Evolutionary conservation across 2,113 vertebrate genomes (phyloP).

Genomic region (Ranitomeya variabilis): DNA sequence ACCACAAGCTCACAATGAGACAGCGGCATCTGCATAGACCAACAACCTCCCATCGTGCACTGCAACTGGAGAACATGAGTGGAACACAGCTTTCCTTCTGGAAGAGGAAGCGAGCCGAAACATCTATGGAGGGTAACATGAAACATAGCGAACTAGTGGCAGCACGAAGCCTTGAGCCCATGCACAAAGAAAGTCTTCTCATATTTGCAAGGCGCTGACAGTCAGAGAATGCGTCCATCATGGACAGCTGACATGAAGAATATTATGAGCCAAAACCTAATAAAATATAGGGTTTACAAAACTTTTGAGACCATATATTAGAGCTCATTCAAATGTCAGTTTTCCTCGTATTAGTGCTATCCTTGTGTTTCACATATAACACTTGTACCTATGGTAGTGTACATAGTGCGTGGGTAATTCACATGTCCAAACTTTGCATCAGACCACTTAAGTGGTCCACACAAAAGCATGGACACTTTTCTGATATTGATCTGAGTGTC

Average conservation of each 20-base stretch:
- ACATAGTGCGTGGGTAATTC: no score
- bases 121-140: conserved; percentile 35
- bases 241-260: conserved; percentile 17
- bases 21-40: conserved; percentile 53
- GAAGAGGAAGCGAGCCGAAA: conserved; percentile 38
- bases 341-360: no score
- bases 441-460: no score
- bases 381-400: no score
- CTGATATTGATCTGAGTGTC: no score
- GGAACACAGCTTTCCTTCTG: conserved; percentile 51
- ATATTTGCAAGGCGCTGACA: conserved; percentile 20
- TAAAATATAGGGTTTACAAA: not conserved
- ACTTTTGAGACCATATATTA: not conserved
- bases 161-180: not conserved
- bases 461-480: no score
- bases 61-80: conserved; percentile 19
- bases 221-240: not conserved
- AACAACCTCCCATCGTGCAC: conserved; percentile 55
- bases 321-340: no score
- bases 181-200: conserved; percentile 47
- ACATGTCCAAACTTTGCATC: no score
- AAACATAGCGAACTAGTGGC: conserved; percentile 29
- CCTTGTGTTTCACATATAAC: no score
- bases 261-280: conserved; percentile 10
- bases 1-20: conserved; percentile 52